These are phyloP conservation scores for Platalea minor DNA, from an alignment of 2,797 vertebrate genomes.

Conservation along the genomic window DNA sequence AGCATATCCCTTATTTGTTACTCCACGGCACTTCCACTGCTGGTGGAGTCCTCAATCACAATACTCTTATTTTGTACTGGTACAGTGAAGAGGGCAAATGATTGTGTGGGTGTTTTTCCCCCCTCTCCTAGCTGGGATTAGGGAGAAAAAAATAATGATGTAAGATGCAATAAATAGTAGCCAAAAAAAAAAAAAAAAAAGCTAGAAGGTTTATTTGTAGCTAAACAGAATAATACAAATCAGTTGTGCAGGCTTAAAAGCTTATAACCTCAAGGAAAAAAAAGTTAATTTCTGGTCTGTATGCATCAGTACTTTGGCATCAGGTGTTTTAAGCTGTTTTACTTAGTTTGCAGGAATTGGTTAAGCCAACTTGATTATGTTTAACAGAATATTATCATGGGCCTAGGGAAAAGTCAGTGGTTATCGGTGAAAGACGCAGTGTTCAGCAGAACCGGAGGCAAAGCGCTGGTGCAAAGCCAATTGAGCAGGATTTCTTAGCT, in stretches of 20 bases:
- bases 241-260: neutral
- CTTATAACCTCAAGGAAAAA: neutral
- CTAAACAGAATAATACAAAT: neutral
- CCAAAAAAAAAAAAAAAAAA: neutral
- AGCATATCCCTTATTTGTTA: neutral
- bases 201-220: neutral
- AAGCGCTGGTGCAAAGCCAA: neutral
- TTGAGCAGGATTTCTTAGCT: constrained; percentile 20
- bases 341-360: neutral
- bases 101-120: neutral
- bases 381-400: neutral
- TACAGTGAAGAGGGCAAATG: neutral
- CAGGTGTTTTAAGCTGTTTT: neutral
- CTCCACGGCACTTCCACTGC: neutral
- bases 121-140: neutral
- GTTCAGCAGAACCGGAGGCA: constrained; percentile 9
- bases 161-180: neutral
- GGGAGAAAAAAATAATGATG: neutral
- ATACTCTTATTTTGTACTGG: neutral
- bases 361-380: neutral
- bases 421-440: neutral
- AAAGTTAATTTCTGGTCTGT: neutral
- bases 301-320: neutral
- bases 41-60: neutral
- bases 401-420: neutral